These are phyloP conservation scores for Hydropsyche betteni DNA, from an alignment of 2,888 invertebrate species.

Conservation along the genomic window DNA sequence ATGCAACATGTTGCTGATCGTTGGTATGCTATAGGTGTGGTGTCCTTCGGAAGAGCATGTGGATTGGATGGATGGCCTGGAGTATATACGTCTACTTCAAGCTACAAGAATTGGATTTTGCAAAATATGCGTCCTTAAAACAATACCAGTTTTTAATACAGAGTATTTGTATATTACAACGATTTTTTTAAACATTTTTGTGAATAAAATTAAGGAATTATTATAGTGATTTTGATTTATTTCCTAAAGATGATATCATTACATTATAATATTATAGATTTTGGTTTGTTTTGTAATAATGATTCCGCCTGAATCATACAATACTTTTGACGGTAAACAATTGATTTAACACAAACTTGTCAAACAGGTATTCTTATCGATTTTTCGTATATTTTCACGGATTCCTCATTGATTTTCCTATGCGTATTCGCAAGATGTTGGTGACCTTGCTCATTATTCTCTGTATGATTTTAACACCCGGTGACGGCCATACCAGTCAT, in stretches of 20 bases:
- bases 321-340: not conserved
- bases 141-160: too few relatives aligned
- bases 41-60: slow-evolving; percentile 74
- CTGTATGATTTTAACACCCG: slow-evolving; percentile 9
- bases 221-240: too few relatives aligned
- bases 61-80: slow-evolving; percentile 74
- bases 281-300: too few relatives aligned
- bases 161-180: not conserved
- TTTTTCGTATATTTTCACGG: not conserved
- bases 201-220: too few relatives aligned
- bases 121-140: slow-evolving; percentile 46
- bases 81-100: slow-evolving; percentile 72
- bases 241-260: too few relatives aligned
- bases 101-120: slow-evolving; percentile 72
- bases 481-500: not conserved
- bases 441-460: slow-evolving; percentile 2
- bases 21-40: slow-evolving; percentile 71
- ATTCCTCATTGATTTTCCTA: not conserved
- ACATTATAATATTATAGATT: too few relatives aligned
- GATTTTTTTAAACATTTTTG: too few relatives aligned
- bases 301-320: too few relatives aligned
- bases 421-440: not conserved
- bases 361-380: slow-evolving; percentile 8
- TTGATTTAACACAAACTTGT: not conserved
- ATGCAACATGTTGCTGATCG: slow-evolving; percentile 67